These are phyloP conservation scores for Arenaria interpres DNA, from an alignment of 2,113 vertebrate genomes.

Conservation along the genomic window DNA sequence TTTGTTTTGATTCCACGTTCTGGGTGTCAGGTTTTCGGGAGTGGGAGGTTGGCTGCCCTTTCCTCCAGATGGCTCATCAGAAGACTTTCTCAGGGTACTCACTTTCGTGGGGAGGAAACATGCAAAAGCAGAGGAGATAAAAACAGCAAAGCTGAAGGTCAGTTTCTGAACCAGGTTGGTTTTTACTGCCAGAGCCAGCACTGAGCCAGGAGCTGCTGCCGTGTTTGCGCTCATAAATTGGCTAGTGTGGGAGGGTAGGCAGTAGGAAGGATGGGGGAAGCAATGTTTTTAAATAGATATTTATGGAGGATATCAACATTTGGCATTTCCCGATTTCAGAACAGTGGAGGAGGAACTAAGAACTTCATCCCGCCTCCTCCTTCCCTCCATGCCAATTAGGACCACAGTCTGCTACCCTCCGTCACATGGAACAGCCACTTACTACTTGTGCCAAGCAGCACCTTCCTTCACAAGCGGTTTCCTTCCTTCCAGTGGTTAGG, in stretches of 20 bases:
- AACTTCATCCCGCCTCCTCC: not conserved
- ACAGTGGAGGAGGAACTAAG: constrained; percentile 50
- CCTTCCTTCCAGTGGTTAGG: not conserved
- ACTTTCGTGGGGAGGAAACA: not conserved
- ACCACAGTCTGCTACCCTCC: not conserved
- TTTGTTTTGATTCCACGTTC: not conserved
- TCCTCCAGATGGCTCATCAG: constrained; percentile 33
- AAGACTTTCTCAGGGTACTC: not conserved
- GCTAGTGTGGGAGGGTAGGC: not conserved
- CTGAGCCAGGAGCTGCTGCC: not conserved
- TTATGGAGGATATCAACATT: constrained; percentile 33
- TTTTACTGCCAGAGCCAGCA: not conserved
- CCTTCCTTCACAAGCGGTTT: not conserved
- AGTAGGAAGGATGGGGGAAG: constrained; percentile 14
- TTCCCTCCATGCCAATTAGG: constrained; percentile 3
- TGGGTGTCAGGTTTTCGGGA: not conserved
- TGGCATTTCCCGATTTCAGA: constrained; percentile 54
- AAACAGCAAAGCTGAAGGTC: constrained; percentile 45
- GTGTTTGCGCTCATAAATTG: not conserved
- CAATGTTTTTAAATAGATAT: constrained; percentile 41
- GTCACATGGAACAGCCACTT: not conserved
- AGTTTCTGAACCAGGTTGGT: not conserved
- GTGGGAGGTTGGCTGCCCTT: constrained; percentile 45
- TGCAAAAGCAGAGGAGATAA: not conserved
- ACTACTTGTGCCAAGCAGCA: not conserved